Conservation (phyloP, 1,140 invertebrate genomes). For the Batillaria attramentaria region DNA sequence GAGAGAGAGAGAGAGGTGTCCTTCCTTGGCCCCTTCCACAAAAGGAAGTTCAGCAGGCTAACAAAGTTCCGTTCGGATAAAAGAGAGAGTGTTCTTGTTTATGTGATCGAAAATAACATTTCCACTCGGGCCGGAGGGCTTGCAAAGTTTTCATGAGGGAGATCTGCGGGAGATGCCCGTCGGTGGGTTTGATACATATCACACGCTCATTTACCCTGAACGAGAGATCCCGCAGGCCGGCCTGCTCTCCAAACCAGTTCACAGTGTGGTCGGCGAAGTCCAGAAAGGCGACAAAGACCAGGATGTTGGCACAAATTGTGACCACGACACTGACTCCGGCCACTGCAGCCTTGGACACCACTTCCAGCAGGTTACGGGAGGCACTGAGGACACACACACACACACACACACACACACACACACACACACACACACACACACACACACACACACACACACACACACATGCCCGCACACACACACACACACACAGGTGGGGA, state of each 20-base stretch:
- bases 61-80: background rate
- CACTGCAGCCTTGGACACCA: slow-evolving; percentile 4
- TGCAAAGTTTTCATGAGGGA: no score
- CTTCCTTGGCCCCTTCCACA: no score
- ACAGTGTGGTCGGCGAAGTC: slow-evolving; percentile 11
- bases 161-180: background rate
- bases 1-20: background rate
- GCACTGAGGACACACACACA: background rate
- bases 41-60: no score
- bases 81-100: background rate
- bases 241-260: slow-evolving; percentile 17
- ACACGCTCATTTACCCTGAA: background rate
- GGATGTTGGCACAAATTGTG: slow-evolving; percentile 14
- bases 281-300: slow-evolving; percentile 10
- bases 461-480: background rate
- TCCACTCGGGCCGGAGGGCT: no score
- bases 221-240: background rate
- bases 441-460: background rate
- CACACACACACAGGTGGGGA: no score
- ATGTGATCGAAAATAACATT: no score
- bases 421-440: background rate
- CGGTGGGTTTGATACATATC: background rate
- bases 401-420: background rate
- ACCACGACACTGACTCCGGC: background rate
- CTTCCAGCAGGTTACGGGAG: background rate